Base-by-base conservation (phyloP, 2,797 vertebrate genomes). In the Ara ararauna region DNA sequence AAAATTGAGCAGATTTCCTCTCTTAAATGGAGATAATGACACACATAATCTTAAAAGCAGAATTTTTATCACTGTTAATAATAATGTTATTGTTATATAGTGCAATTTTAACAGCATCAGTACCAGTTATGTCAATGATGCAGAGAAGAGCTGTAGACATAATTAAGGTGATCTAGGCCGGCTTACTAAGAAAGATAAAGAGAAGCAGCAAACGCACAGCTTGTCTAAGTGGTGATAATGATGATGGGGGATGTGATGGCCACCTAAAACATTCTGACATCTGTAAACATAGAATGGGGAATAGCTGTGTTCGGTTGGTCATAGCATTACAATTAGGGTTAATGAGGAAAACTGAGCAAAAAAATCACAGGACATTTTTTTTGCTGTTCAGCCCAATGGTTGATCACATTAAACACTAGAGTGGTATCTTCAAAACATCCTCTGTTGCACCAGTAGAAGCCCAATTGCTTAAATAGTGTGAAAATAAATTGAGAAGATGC, bases 401-500 rank as follows among this genome's bases (percentile, higher is more conserved):
- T 62, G 75, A 40, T 75, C 84, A 29, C 88, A 93, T 95, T 95
- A 94, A 94, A 78, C 0, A 1, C 81, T 34, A 36, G 50, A 87
- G 90, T 74, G 45, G 29, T 86, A 19, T 34, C 90, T 94, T 93
- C 75, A 70, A 3, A 94, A 38, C 34, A 89, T 92, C 56, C 76
- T 73, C 48, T 82, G 70, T 74, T 89, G 75, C 53, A 92, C 58
- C 72, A 95, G 65, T 65, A 89, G 85, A 94, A 93, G 65, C 44
- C 75, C 32, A 87, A 50, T 83, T 94, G 91, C 94, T 94, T 95
- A 87, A 96, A 91, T 93, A 93, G 89, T 90, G 68, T 68, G 93
- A 87, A 93, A 96, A 94, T 92, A 94, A 97, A 94, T 93, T 68
- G 77, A 95, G 78, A 95, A 96, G 72, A 85, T 93, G 56, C 61